Evolutionary conservation across 2,113 vertebrate genomes (phyloP).

Genomic region (Herpetotheres cachinnans): DNA sequence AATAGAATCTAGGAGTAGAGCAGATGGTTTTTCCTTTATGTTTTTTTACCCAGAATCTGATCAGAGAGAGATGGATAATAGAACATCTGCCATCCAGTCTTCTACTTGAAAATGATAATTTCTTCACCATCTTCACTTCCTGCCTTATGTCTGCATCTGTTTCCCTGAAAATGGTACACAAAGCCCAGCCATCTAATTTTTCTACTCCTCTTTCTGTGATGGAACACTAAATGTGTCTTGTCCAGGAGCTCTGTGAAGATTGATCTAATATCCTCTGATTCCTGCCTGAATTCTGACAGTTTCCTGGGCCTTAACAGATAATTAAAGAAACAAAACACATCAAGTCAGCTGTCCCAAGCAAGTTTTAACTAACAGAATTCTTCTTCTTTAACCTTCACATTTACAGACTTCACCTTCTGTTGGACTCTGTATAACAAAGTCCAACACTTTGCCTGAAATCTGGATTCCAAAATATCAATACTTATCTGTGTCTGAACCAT

Average conservation of each 20-base stretch:
- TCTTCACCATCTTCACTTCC: background rate
- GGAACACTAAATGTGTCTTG: background rate
- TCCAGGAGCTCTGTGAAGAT: background rate
- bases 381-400: background rate
- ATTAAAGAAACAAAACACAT: conserved; percentile 1
- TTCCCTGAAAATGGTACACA: background rate
- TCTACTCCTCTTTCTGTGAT: background rate
- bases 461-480: background rate
- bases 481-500: background rate
- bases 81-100: background rate
- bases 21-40: background rate
- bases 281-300: background rate
- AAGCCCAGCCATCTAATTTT: background rate
- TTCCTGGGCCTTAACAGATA: background rate
- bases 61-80: background rate
- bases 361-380: background rate
- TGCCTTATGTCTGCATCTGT: background rate
- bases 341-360: background rate
- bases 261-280: background rate
- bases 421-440: background rate
- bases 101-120: background rate
- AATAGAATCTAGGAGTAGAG: background rate
- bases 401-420: background rate
- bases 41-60: background rate
- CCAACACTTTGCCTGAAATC: background rate